Evolutionary conservation across 2,888 invertebrate species (phyloP).

Genomic region (Stramonita haemastoma): DNA sequence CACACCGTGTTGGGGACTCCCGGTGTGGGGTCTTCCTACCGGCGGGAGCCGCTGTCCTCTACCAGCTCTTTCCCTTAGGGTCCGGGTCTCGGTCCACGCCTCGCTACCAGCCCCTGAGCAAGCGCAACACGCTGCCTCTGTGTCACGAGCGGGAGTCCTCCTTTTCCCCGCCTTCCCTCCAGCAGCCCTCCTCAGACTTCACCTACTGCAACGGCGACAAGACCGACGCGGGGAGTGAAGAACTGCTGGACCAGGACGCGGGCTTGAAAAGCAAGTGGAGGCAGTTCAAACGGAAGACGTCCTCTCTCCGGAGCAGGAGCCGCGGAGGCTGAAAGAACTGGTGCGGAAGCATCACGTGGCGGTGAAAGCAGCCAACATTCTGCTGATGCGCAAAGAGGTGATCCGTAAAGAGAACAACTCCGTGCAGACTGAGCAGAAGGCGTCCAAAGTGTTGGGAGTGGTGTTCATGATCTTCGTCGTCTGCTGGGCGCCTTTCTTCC

Average conservation of each 20-base stretch:
- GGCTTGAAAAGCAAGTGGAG: constrained; percentile 30
- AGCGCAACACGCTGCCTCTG: constrained; percentile 50
- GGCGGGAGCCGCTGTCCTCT: constrained; percentile 10
- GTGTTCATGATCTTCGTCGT: constrained; percentile 76
- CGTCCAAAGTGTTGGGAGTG: constrained; percentile 86
- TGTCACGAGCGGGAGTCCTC: constrained; percentile 26
- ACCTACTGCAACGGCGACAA: neutral
- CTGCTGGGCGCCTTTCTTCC: constrained; percentile 77
- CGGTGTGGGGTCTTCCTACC: constrained; percentile 14
- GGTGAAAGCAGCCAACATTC: constrained; percentile 71
- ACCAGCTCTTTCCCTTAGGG: constrained; percentile 30
- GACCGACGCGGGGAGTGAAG: neutral
- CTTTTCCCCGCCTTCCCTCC: neutral
- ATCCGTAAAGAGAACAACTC: constrained; percentile 52
- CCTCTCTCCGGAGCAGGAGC: constrained; percentile 25
- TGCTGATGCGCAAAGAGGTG: constrained; percentile 59
- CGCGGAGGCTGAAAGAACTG: constrained; percentile 60
- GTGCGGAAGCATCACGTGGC: constrained; percentile 73
- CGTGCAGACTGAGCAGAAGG: constrained; percentile 93
- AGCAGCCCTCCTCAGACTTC: constrained; percentile 9
- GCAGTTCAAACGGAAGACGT: neutral
- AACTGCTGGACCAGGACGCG: constrained; percentile 25
- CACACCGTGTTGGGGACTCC: constrained; percentile 43
- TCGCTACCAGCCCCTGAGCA: constrained; percentile 43
- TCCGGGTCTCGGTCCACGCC: neutral